Conservation (phyloP, 1,140 invertebrate species). For the Sinonovacula constricta region DNA sequence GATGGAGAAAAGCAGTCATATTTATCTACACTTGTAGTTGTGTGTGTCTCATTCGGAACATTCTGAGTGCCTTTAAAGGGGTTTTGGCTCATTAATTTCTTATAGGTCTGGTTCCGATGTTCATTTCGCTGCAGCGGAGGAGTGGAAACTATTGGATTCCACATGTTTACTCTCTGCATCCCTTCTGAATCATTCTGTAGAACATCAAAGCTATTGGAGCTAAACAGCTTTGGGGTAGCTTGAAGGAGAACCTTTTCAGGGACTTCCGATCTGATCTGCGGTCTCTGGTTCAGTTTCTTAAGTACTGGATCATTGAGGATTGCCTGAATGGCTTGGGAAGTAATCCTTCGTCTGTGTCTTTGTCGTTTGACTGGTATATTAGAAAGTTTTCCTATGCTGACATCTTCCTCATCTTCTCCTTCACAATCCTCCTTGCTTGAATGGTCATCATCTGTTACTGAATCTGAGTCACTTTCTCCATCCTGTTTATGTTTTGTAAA, state of each 20-base stretch:
- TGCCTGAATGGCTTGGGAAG: conserved; percentile 1
- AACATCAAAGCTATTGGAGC: conserved; percentile 2
- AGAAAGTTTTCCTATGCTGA: conserved; percentile 27
- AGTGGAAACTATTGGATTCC: conserved; percentile 36
- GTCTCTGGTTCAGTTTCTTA: conserved; percentile 23
- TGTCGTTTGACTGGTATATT: no score
- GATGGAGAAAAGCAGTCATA: conserved; percentile 8
- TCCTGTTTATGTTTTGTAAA: no score
- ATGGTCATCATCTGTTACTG: no score
- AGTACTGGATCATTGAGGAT: conserved; percentile 20
- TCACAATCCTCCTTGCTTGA: not conserved
- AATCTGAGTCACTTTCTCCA: no score
- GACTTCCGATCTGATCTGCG: conserved; percentile 5
- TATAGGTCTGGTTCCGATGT: conserved; percentile 1
- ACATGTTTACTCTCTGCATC: conserved; percentile 39
- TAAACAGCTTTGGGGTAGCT: conserved; percentile 7
- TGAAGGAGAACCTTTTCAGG: conserved; percentile 5
- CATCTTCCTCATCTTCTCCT: conserved; percentile 17
- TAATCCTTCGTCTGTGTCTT: no score
- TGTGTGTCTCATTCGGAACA: not conserved
- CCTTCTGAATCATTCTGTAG: conserved; percentile 23
- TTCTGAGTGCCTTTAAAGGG: no score
- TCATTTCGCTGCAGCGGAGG: not conserved
- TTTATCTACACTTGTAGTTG: not conserved
- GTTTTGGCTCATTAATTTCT: conserved; percentile 22